phyloP scores from a whole-genome alignment of 2,113 vertebrate genomes.

The Oostethus manadensis region DNA sequence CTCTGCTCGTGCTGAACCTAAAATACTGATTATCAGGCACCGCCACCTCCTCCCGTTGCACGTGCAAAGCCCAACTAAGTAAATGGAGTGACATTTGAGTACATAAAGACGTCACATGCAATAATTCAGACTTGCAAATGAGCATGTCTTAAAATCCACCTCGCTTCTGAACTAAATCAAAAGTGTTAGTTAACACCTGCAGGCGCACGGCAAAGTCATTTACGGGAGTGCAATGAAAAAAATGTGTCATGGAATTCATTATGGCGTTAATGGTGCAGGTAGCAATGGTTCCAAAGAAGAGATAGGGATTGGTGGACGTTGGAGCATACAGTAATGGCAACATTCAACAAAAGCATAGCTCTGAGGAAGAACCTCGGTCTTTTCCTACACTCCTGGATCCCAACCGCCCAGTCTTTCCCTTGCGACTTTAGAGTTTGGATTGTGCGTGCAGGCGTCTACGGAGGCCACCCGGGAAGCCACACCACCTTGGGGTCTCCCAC shows the following conservation, averaged over 20 bases:
- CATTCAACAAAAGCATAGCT: slow-evolving; percentile 47
- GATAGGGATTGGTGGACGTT: slow-evolving; percentile 42
- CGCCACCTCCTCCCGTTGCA: not conserved
- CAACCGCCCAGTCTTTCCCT: slow-evolving; percentile 11
- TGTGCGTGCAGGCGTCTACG: not conserved
- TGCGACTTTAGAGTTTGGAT: slow-evolving; percentile 29
- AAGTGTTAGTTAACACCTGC: slow-evolving; percentile 49
- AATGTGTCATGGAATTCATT: slow-evolving; percentile 63
- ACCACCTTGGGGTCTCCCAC: slow-evolving; percentile 36
- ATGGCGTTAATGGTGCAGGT: slow-evolving; percentile 56
- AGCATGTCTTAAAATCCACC: slow-evolving; percentile 53
- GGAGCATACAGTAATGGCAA: slow-evolving; percentile 47
- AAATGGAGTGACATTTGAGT: slow-evolving; percentile 6
- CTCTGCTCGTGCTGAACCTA: not conserved
- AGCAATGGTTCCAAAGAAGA: slow-evolving; percentile 37
- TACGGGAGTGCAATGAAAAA: slow-evolving; percentile 44
- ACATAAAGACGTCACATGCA: slow-evolving; percentile 5
- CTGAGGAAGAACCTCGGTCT: slow-evolving; percentile 17
- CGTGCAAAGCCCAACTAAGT: not conserved
- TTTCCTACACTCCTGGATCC: slow-evolving; percentile 23
- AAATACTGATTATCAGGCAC: not conserved
- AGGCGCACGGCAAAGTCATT: slow-evolving; percentile 53
- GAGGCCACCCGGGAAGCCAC: slow-evolving; percentile 19
- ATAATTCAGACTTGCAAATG: slow-evolving; percentile 10
- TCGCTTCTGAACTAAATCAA: slow-evolving; percentile 42